phyloP scores from a whole-genome alignment of 1,140 invertebrate species.

The Drosophila athabasca region DNA sequence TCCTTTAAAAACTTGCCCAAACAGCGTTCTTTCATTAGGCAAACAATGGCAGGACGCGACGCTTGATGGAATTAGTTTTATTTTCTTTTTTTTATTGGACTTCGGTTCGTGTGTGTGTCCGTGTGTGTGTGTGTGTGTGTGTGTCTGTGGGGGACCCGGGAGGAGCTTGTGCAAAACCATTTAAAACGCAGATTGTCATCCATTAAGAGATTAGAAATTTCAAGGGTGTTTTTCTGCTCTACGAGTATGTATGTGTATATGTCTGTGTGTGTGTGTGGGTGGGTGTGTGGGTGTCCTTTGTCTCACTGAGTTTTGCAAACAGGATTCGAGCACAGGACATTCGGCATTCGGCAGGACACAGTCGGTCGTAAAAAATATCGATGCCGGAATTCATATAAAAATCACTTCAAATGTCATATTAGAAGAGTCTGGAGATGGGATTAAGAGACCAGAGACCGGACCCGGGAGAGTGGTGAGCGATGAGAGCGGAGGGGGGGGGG shows the following conservation, averaged over 20 bases:
- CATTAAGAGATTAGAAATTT: constrained; percentile 82
- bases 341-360: neutral
- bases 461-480: neutral
- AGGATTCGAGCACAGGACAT: constrained; percentile 53
- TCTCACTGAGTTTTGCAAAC: constrained; percentile 74
- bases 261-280: constrained; percentile 18
- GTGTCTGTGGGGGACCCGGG: constrained; percentile 8
- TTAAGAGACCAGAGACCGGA: neutral
- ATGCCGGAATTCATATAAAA: constrained; percentile 66
- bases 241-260: constrained; percentile 12
- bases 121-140: constrained; percentile 16
- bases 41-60: constrained; percentile 66
- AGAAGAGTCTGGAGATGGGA: constrained; percentile 38
- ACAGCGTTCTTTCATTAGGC: constrained; percentile 79
- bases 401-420: constrained; percentile 82
- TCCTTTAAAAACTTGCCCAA: constrained; percentile 76
- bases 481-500: neutral
- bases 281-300: constrained; percentile 51
- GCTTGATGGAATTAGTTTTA: constrained; percentile 80
- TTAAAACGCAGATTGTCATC: constrained; percentile 82
- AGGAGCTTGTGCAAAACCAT: constrained; percentile 67
- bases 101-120: neutral
- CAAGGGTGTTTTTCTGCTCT: constrained; percentile 64
- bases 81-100: constrained; percentile 39
- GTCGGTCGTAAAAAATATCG: constrained; percentile 59